A percentile compares a stretch with the other conserved stretches of the same genome.
Conservation (phyloP, 2,888 invertebrate genomes). For the Eubasilissa splendida region DNA sequence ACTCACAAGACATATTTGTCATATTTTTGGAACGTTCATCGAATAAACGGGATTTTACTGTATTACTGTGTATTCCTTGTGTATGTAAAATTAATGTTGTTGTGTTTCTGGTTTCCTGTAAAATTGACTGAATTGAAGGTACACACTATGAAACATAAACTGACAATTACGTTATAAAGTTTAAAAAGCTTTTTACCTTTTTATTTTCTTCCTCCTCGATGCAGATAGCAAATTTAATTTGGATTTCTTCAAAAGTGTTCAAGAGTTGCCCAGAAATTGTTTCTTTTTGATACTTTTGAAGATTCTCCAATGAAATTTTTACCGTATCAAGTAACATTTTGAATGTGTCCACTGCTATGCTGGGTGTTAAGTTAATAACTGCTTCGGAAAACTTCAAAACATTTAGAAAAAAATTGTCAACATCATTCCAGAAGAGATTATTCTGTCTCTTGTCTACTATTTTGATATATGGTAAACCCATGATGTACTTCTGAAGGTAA, state of each 20-base stretch:
- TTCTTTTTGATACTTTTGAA: not conserved
- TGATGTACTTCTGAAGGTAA: constrained; percentile 12
- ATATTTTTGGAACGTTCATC: too few relatives aligned
- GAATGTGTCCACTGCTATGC: constrained; percentile 11
- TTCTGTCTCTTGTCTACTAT: not conserved
- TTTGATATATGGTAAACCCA: not conserved
- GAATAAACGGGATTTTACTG: too few relatives aligned
- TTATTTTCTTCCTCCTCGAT: not conserved
- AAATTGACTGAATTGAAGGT: too few relatives aligned
- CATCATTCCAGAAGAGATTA: constrained; percentile 26
- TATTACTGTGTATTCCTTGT: too few relatives aligned
- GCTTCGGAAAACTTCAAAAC: constrained; percentile 12
- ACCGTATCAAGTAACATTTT: constrained; percentile 12
- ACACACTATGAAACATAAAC: too few relatives aligned
- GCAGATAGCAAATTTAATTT: constrained; percentile 7
- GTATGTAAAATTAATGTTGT: too few relatives aligned
- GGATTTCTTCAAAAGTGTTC: constrained; percentile 2
- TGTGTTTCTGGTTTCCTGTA: too few relatives aligned
- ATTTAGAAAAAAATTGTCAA: constrained; percentile 10
- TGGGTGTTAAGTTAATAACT: constrained; percentile 19
- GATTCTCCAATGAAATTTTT: not conserved
- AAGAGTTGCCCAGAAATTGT: not conserved
- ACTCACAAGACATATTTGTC: too few relatives aligned
- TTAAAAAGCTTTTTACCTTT: constrained; percentile 20
- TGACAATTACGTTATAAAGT: not conserved